Evolutionary conservation across 2,113 vertebrate species (phyloP), one percentile per base, ranked within the genome.

Genomic region (Tragelaphus buxtoni): DNA sequence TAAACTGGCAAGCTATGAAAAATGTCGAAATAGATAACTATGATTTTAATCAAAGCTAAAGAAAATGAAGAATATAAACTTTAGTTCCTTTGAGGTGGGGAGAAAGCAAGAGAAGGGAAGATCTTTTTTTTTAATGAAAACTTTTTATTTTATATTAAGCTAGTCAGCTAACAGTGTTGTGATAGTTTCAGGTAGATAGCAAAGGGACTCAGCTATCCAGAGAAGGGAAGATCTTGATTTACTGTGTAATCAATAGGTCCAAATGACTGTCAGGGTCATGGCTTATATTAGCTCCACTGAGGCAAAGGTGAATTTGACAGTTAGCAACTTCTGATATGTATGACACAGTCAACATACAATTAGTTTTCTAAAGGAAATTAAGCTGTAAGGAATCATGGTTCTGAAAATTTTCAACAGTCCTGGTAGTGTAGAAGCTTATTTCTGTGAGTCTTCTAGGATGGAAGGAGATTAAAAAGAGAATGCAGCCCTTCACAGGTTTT

Each of bases 1-100:
- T 85, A 11, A 49, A 95, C 16, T 92, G 49, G 51, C 6, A 94
- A 95, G 95, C 11, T n/a, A 61, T 20, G 32, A 77, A 86, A 87
- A 80, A 69, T n/a, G 5, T 1, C n/a, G 80, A 96, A 96, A 16
- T 93, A 96, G 96, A 84, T 63, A 90, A 83, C 90, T 47, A 24
- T 9, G 6, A 92, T 58, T 39, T 93, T 96, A 63, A 81, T 55
- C 65, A 72, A 89, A 90, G 32, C 45, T 58, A 39, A 72, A 96
- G 30, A 94, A 92, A 97, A 84, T 10, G 7, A 96, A 97, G 92
- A 80, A 35, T 11, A 20, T 0, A 0, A 89, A 91, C 26, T 87
- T 94, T 2, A 58, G 39, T 56, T 55, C 35, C 39, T 88, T 10
- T 18, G 18, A 60, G 8, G 3, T 2, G 24, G 8, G 49, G 3